phyloP scores from a whole-genome alignment of 2,113 vertebrate genomes.

The Rhea pennata region DNA sequence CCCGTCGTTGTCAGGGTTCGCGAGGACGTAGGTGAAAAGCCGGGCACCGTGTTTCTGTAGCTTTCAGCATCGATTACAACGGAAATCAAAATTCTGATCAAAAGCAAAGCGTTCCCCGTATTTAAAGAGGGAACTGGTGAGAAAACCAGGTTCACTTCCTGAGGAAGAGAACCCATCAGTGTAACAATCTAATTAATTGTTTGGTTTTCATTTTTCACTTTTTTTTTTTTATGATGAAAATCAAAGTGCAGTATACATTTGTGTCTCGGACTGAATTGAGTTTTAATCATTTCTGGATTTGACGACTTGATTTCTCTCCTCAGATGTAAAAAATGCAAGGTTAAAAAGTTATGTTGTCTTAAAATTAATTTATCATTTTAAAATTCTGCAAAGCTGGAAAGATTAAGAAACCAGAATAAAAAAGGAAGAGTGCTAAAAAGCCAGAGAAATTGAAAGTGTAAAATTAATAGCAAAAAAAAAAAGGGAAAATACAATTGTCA shows the following conservation, averaged over 20 bases:
- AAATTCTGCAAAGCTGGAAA: neutral
- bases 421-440: neutral
- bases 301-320: neutral
- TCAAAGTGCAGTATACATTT: neutral
- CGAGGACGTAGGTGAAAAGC: neutral
- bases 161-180: neutral
- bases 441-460: neutral
- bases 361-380: neutral
- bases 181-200: neutral
- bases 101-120: neutral
- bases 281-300: neutral
- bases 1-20: neutral
- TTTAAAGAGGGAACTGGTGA: neutral
- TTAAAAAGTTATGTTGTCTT: neutral
- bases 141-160: neutral
- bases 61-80: neutral
- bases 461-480: neutral
- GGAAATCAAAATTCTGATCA: neutral
- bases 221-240: neutral
- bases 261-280: neutral
- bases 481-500: neutral
- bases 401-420: neutral
- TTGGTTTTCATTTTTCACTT: neutral
- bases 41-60: neutral
- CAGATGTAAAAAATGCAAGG: neutral